A percentile compares a stretch with the other conserved stretches of the same genome.
phyloP scores from a whole-genome alignment of 2,888 invertebrate genomes.

The Eubasilissa splendida region DNA sequence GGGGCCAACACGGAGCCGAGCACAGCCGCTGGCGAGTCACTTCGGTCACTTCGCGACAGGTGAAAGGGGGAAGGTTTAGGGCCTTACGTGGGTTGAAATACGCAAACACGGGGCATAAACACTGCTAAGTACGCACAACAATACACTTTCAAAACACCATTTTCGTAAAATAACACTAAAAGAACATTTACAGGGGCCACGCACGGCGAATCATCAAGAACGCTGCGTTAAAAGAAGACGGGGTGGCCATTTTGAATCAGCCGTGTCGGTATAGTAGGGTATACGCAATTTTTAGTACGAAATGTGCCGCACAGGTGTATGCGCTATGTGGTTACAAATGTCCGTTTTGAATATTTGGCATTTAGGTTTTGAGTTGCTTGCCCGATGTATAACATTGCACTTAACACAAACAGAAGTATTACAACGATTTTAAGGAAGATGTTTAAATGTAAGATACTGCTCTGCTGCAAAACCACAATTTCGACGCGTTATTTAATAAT shows the following conservation, averaged over 20 bases:
- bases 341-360: too few relatives aligned
- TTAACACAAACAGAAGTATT: too few relatives aligned
- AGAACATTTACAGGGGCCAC: conserved; percentile 15
- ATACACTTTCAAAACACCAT: conserved; percentile 15
- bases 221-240: conserved; percentile 33
- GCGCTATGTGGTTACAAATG: too few relatives aligned
- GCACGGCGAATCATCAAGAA: conserved; percentile 35
- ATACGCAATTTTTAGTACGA: conserved; percentile 19
- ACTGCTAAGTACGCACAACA: conserved; percentile 13
- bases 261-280: conserved; percentile 26
- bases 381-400: too few relatives aligned
- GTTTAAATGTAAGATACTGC: too few relatives aligned
- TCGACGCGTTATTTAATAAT: too few relatives aligned
- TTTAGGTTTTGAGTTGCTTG: not conserved
- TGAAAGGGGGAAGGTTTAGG: conserved; percentile 37
- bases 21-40: conserved; percentile 16
- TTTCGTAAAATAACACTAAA: not conserved
- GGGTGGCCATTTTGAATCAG: conserved; percentile 43
- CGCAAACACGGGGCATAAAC: not conserved
- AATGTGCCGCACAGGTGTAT: conserved; percentile 58
- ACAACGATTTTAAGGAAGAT: too few relatives aligned
- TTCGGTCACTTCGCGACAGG: conserved; percentile 20
- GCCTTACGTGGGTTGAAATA: not conserved
- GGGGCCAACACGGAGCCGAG: not conserved
- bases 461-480: too few relatives aligned